phyloP scores from a whole-genome alignment of 30 jellyfish, hydroid and myxozoan species.

The Mastigias papua region DNA sequence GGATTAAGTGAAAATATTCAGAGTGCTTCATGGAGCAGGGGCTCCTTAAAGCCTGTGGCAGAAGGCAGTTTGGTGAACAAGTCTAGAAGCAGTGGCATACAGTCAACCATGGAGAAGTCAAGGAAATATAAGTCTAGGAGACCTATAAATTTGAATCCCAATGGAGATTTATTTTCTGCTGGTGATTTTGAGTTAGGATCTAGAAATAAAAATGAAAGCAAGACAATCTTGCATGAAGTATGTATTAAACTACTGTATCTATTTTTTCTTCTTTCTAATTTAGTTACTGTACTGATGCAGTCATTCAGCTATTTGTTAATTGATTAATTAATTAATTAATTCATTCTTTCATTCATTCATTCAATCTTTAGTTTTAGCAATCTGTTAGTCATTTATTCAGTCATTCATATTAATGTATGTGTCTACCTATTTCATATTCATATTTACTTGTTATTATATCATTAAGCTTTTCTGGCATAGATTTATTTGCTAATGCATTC shows the following conservation, averaged over 20 bases:
- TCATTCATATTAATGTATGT: no score
- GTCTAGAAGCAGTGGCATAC: neutral
- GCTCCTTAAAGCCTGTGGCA: constrained; percentile 14
- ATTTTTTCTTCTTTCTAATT: no score
- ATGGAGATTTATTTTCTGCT: neutral
- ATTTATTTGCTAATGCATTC: neutral
- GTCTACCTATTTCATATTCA: no score
- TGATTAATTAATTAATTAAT: no score
- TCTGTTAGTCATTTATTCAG: no score
- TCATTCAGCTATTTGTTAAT: no score
- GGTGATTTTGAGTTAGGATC: neutral
- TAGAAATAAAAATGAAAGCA: neutral
- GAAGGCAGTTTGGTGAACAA: neutral
- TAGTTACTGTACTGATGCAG: no score
- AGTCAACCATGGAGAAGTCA: constrained; percentile 13
- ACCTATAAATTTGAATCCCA: constrained; percentile 7
- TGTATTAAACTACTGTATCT: neutral
- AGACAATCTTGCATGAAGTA: neutral
- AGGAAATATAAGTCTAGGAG: constrained; percentile 18
- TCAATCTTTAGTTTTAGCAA: no score
- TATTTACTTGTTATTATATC: no score
- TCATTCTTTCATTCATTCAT: no score
- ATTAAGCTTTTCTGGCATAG: no score
- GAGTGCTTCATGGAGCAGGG: neutral
- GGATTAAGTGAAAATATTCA: neutral